Conservation (phyloP, 2,113 vertebrate genomes). For the Callaeas wilsoni region DNA sequence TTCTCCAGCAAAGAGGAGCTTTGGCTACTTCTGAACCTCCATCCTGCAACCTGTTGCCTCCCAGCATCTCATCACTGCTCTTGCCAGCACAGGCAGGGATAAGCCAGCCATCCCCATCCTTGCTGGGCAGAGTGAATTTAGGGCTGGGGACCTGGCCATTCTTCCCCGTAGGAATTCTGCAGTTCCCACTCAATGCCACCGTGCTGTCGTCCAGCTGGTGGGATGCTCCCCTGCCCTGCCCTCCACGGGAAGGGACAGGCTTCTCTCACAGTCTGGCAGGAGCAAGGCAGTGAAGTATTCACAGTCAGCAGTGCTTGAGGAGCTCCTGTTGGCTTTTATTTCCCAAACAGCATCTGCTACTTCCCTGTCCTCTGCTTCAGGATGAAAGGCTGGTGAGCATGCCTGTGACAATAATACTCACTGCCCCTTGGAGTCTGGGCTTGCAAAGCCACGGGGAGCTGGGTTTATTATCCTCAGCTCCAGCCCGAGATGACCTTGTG, state of each 20-base stretch:
- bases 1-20: background rate
- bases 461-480: constrained; percentile 47
- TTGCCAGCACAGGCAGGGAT: background rate
- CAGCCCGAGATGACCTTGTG: constrained; percentile 66
- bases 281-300: background rate
- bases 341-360: background rate
- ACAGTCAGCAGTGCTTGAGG: rapidly evolving
- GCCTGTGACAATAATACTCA: background rate
- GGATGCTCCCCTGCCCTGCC: background rate
- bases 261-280: rapidly evolving
- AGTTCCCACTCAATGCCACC: rapidly evolving
- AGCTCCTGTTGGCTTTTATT: background rate
- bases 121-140: background rate
- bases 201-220: background rate
- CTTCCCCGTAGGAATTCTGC: background rate
- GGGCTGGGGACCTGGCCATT: background rate
- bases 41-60: rapidly evolving
- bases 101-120: rapidly evolving
- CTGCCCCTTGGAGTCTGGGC: background rate
- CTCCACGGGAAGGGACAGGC: rapidly evolving
- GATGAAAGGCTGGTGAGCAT: background rate
- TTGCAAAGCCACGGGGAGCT: background rate
- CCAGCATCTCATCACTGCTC: background rate
- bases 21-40: background rate
- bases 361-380: background rate